phyloP scores from a whole-genome alignment of 2,797 vertebrate genomes.

The Sebastes vulpes region DNA sequence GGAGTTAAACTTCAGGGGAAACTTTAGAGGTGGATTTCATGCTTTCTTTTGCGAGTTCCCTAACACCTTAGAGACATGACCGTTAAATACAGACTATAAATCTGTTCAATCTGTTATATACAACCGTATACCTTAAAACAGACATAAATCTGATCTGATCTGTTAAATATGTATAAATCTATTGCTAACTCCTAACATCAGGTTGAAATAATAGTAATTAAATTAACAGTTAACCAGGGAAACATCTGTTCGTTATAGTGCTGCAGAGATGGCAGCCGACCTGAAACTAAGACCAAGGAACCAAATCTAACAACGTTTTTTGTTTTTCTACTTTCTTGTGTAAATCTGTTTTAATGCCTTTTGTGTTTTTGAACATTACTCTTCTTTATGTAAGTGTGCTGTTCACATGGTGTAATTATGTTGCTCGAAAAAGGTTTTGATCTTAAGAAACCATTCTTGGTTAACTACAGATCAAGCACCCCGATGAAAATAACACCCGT shows the following conservation, averaged over 20 bases:
- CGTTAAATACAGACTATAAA: conserved; percentile 37
- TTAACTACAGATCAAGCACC: neutral
- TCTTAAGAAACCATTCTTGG: neutral
- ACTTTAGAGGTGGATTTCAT: conserved; percentile 17
- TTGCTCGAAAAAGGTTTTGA: neutral
- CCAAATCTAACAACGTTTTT: neutral
- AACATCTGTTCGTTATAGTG: conserved; percentile 1
- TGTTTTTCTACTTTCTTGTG: neutral
- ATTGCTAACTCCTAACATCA: conserved; percentile 18
- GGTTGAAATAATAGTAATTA: conserved; percentile 39
- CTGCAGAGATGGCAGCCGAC: conserved; percentile 14
- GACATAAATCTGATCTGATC: conserved; percentile 9
- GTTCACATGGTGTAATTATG: neutral
- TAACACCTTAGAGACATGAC: conserved; percentile 30
- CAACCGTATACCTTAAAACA: neutral
- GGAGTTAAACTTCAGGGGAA: conserved; percentile 8
- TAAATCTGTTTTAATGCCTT: neutral
- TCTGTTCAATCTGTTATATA: conserved; percentile 27
- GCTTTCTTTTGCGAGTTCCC: conserved; percentile 30
- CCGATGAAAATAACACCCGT: neutral
- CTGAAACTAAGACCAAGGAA: conserved; percentile 4
- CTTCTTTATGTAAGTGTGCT: neutral
- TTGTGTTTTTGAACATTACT: neutral
- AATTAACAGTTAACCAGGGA: conserved; percentile 28
- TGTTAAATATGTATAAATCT: conserved; percentile 21